Evolutionary conservation across 2,888 invertebrate species (phyloP), one percentile per base, ranked within the genome.

Genomic region (Coelinius sp.): DNA sequence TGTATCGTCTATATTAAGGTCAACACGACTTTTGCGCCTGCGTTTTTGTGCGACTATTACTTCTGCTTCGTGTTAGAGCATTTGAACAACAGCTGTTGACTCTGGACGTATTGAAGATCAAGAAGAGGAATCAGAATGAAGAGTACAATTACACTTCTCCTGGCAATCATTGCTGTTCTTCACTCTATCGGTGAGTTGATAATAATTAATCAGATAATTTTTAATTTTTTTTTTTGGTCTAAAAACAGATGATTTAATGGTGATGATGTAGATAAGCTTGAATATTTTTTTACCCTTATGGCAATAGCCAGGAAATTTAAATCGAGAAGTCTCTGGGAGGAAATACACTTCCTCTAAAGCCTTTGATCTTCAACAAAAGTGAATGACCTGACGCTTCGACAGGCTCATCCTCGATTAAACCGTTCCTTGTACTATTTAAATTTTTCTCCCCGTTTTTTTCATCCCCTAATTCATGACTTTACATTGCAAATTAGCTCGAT

Each of bases 291-390:
- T 49, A 49, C 20, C 20, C 20, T 27, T 35, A 35, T 17, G 59
- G 25, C 2, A 53, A 25, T 10, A 31, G 17, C 31, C 4, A 56
- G 59, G 35, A 20, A 35, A 35, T 59, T 59, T 59, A 59, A 59
- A 59, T 59, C 17, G 31, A 59, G 35, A 59, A 31, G 31, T 35
- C 35, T 35, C 35, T 31, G 20, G 35, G 31, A 35, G 59, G 20
- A 35, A 59, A 59, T 31, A 17, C 20, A 59, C 59, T 59, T 56
- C 56, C 27, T 27, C 56, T 27, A 25, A 0, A 24, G 56, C 56
- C 59, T 59, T 59, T 59, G 59, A 59, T 59, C 59, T 59, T 35
- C 59, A 35, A 49, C 46, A 14, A 17, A 56, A 27, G 56, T 56
- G 56, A 31, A 53, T 10, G 56, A 56, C 56, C 56, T 10, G 14